Conservation (phyloP, 2,888 invertebrate species). For the Pecten maximus region DNA sequence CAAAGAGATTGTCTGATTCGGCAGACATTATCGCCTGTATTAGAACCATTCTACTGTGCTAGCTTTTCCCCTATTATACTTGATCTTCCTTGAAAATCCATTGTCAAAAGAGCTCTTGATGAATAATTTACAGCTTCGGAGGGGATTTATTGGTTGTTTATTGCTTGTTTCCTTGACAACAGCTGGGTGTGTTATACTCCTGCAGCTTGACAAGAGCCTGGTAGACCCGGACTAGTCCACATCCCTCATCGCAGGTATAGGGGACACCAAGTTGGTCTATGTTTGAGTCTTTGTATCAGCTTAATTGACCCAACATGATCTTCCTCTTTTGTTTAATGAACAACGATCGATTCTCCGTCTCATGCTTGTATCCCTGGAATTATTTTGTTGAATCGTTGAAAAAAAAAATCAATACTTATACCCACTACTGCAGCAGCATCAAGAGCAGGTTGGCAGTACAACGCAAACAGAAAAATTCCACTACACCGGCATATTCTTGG, state of each 20-base stretch:
- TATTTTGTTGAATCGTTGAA: conserved; percentile 6
- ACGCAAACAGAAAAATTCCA: background rate
- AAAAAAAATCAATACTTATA: conserved; percentile 15
- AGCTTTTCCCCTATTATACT: conserved; percentile 25
- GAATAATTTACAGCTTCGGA: conserved; percentile 28
- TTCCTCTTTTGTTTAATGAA: conserved; percentile 35
- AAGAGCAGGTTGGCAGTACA: background rate
- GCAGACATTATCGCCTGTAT: conserved; percentile 30
- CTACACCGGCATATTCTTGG: background rate
- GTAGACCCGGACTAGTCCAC: background rate
- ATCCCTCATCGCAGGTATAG: background rate
- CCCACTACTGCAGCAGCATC: background rate
- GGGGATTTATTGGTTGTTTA: conserved; percentile 33
- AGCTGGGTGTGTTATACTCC: conserved; percentile 4
- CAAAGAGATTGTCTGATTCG: background rate
- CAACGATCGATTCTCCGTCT: background rate
- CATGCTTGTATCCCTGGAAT: background rate
- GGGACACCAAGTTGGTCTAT: background rate
- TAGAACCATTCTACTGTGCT: conserved; percentile 5
- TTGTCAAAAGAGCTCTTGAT: conserved; percentile 35
- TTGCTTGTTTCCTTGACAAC: conserved; percentile 11
- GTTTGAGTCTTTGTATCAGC: background rate
- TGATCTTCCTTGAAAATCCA: conserved; percentile 35
- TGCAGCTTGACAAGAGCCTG: conserved; percentile 29
- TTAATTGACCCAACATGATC: conserved; percentile 16